phyloP scores from a whole-genome alignment of 2,113 vertebrate genomes.

The Murina feae region DNA sequence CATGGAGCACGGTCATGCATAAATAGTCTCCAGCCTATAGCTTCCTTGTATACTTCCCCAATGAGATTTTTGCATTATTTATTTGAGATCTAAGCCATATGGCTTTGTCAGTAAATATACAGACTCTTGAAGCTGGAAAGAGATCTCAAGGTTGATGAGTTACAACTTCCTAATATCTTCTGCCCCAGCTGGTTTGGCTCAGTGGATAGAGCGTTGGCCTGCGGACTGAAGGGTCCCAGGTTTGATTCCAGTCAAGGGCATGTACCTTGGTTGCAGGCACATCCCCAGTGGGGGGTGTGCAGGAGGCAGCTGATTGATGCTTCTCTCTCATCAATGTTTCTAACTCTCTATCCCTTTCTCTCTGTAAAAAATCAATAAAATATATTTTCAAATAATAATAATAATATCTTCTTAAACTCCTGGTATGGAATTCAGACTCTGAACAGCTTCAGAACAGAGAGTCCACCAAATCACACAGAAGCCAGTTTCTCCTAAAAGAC shows the following conservation, averaged over 20 bases:
- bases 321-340: no score
- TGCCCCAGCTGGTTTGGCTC: no score
- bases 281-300: no score
- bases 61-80: not conserved
- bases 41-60: conserved; percentile 29
- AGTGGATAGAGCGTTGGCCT: no score
- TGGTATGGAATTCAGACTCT: not conserved
- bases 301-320: no score
- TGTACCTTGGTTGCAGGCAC: no score
- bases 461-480: not conserved
- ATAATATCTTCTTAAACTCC: not conserved
- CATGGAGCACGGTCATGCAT: not conserved
- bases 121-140: not conserved
- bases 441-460: not conserved
- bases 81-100: not conserved
- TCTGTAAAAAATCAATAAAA: no score
- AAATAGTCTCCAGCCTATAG: not conserved
- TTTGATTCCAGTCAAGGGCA: no score
- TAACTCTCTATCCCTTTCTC: no score
- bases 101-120: not conserved
- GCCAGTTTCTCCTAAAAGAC: not conserved
- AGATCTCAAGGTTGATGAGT: not conserved
- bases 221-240: no score
- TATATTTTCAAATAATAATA: no score
- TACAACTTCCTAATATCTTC: not conserved